phyloP scores from a whole-genome alignment of 2,797 vertebrate species.

The Phyllotis vaccarum region DNA sequence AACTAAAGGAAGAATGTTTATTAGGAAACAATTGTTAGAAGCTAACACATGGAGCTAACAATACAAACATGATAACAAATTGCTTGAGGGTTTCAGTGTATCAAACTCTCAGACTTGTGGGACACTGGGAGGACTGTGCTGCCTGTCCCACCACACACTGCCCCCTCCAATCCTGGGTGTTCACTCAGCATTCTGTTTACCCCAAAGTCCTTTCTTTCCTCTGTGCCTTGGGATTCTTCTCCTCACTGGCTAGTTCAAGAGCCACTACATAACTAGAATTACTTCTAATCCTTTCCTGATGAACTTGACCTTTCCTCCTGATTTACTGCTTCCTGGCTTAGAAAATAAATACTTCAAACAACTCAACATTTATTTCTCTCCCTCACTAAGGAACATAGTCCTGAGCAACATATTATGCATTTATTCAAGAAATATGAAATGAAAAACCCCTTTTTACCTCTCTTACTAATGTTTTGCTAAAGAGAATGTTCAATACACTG shows the following conservation, averaged over 20 bases:
- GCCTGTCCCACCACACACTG: accelerated
- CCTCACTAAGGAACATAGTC: background rate
- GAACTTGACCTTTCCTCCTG: conserved; percentile 32
- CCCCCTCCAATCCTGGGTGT: no score
- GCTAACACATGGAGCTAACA: background rate
- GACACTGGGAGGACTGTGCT: no score
- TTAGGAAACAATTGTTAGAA: background rate
- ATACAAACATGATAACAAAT: background rate
- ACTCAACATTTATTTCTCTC: background rate
- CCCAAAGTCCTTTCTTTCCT: background rate
- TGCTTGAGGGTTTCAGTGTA: background rate
- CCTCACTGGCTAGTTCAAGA: background rate
- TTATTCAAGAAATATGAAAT: background rate
- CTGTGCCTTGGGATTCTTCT: background rate
- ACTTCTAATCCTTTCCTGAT: background rate
- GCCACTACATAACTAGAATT: background rate
- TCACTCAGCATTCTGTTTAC: background rate
- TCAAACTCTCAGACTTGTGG: background rate
- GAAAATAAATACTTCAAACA: background rate
- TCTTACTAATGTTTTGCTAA: background rate
- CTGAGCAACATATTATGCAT: background rate
- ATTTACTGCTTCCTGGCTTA: background rate
- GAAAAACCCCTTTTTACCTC: no score
- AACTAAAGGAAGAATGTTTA: background rate
- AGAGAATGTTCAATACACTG: background rate